These are phyloP conservation scores for Gracilinanus agilis DNA, from an alignment of 2,113 vertebrate genomes.

Conservation along the genomic window DNA sequence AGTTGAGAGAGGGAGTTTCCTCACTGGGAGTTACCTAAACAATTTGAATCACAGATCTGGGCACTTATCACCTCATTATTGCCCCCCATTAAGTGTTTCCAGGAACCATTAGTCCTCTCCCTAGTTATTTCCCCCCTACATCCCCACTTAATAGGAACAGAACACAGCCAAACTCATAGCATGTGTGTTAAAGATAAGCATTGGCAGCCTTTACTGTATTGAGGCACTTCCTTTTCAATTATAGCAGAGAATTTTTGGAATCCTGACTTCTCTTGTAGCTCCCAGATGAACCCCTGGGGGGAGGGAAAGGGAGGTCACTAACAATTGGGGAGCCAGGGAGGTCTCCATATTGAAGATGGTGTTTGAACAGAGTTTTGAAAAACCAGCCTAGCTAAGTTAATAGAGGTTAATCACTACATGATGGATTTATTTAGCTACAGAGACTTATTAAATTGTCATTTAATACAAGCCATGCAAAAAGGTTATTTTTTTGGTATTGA, in stretches of 20 bases:
- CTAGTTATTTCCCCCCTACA: background rate
- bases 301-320: background rate
- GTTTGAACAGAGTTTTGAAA: background rate
- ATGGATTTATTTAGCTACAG: background rate
- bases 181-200: conserved; percentile 4
- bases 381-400: background rate
- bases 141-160: background rate
- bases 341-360: background rate
- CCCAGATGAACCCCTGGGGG: background rate
- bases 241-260: background rate
- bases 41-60: background rate
- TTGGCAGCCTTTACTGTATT: background rate
- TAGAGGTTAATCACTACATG: background rate
- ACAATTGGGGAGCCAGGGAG: background rate
- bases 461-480: background rate
- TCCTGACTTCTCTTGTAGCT: background rate
- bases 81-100: background rate
- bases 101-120: background rate
- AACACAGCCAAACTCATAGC: background rate
- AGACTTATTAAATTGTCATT: background rate
- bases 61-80: background rate
- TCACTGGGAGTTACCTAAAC: background rate
- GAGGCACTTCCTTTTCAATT: background rate
- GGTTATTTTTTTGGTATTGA: background rate
- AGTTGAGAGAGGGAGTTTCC: background rate